phyloP scores from a whole-genome alignment of 23 tunicate genomes.

The Ciona savignyi region DNA sequence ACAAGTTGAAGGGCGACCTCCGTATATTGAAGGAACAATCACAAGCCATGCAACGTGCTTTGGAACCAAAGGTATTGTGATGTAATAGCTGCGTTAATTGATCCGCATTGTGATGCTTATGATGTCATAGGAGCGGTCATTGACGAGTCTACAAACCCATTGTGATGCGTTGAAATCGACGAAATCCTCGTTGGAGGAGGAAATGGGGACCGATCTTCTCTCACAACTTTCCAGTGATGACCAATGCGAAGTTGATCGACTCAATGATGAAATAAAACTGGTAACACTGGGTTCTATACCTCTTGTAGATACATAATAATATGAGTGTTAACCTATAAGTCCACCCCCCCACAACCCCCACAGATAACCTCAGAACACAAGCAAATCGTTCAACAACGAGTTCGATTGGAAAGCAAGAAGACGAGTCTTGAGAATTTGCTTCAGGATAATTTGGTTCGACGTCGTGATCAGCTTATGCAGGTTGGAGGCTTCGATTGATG shows the following conservation, averaged over 20 bases:
- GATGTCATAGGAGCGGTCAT: constrained; percentile 38
- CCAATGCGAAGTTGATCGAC: constrained; percentile 75
- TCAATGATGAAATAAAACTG: constrained; percentile 78
- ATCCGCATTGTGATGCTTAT: background rate
- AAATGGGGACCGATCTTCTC: constrained; percentile 86
- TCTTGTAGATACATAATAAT: no score
- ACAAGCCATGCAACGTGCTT: constrained; percentile 79
- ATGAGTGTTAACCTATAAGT: no score
- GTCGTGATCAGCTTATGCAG: constrained; percentile 72
- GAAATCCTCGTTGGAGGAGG: constrained; percentile 69
- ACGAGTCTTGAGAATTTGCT: constrained; percentile 73
- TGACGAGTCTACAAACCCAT: constrained; percentile 62
- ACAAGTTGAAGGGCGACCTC: constrained; percentile 69
- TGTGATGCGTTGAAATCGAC: constrained; percentile 70
- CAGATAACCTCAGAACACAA: constrained; percentile 51
- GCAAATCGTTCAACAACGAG: constrained; percentile 61
- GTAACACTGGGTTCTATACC: no score
- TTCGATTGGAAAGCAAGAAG: constrained; percentile 83
- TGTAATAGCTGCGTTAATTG: background rate
- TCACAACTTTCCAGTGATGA: constrained; percentile 93
- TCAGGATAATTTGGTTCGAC: constrained; percentile 63
- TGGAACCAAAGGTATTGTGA: constrained; percentile 83
- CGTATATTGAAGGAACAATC: constrained; percentile 74
- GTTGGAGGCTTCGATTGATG: background rate
- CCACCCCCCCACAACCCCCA: background rate